Evolutionary conservation across 2,888 invertebrate genomes (phyloP).

Genomic region (Megaustenia siamemsis): DNA sequence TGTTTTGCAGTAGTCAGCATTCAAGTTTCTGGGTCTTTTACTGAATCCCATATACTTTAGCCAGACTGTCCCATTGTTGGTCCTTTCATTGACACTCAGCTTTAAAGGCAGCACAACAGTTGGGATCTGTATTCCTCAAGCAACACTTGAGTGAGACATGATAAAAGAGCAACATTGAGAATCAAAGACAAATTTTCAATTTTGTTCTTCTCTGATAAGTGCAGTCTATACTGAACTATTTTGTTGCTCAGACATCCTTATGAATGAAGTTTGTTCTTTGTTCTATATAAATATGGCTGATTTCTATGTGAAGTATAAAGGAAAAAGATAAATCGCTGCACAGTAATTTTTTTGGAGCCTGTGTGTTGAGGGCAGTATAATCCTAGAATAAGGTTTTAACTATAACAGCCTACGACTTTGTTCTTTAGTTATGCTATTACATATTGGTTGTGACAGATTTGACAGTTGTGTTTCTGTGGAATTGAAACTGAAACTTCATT

Average conservation of each 20-base stretch:
- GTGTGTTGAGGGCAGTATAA: too few species aligned
- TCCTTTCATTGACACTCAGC: neutral
- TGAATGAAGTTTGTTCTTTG: neutral
- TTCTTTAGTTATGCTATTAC: neutral
- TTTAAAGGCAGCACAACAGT: too few species aligned
- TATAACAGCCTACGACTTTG: neutral
- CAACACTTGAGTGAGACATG: too few species aligned
- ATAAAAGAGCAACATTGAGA: too few species aligned
- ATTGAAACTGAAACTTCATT: slow-evolving; percentile 4
- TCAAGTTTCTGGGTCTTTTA: neutral
- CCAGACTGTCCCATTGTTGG: neutral
- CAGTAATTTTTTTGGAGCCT: too few species aligned
- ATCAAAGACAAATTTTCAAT: too few species aligned
- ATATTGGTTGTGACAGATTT: slow-evolving; percentile 35
- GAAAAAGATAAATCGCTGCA: neutral
- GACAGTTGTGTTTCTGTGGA: slow-evolving; percentile 19
- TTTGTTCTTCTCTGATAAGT: neutral
- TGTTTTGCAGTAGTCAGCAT: neutral
- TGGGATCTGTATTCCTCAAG: too few species aligned
- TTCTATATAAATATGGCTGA: neutral
- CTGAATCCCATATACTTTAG: neutral
- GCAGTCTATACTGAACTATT: neutral
- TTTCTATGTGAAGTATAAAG: slow-evolving; percentile 4
- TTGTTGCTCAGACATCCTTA: neutral
- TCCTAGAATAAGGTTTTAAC: too few species aligned